phyloP scores from a whole-genome alignment of 1,140 invertebrate genomes.

The Oncopodura yosiiana region DNA sequence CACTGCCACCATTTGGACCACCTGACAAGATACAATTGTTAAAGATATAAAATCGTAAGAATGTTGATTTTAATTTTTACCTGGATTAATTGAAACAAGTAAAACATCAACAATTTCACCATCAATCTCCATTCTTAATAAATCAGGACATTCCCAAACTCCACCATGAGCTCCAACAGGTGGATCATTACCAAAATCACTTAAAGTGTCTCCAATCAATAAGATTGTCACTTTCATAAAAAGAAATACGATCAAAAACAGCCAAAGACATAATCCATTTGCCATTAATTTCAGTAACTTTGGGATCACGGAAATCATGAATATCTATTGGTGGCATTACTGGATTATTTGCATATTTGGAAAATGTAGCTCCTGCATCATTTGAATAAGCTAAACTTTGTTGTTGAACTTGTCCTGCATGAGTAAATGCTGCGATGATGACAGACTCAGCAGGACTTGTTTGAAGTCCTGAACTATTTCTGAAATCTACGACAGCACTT shows the following conservation, averaged over 20 bases:
- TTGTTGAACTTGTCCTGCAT: conserved; percentile 8
- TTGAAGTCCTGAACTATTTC: conserved; percentile 22
- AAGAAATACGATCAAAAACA: conserved; percentile 11
- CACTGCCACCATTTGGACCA: conserved; percentile 25
- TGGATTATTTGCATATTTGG: conserved; percentile 23
- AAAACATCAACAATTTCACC: conserved; percentile 9
- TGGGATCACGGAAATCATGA: conserved; percentile 29
- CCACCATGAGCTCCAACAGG: conserved; percentile 22
- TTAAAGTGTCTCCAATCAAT: conserved; percentile 16
- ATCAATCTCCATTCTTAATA: conserved; percentile 7
- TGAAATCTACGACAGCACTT: conserved; percentile 23
- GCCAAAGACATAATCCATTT: conserved; percentile 21
- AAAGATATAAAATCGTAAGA: background rate
- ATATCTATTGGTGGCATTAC: conserved; percentile 18
- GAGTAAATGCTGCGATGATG: conserved; percentile 28
- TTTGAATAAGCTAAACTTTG: conserved; percentile 26
- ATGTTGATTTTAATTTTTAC: background rate
- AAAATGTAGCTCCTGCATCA: conserved; percentile 13
- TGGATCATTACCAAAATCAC: conserved; percentile 18
- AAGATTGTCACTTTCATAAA: conserved; percentile 17
- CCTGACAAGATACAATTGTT: background rate
- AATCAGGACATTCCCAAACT: conserved; percentile 33
- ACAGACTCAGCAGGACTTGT: background rate
- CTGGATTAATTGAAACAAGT: conserved; percentile 26
- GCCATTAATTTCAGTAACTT: conserved; percentile 9